Percentiles rank a stretch among this genome's conserved stretches.
phyloP scores from a whole-genome alignment of 2,888 invertebrate genomes.

The Mechanitis messenoides region DNA sequence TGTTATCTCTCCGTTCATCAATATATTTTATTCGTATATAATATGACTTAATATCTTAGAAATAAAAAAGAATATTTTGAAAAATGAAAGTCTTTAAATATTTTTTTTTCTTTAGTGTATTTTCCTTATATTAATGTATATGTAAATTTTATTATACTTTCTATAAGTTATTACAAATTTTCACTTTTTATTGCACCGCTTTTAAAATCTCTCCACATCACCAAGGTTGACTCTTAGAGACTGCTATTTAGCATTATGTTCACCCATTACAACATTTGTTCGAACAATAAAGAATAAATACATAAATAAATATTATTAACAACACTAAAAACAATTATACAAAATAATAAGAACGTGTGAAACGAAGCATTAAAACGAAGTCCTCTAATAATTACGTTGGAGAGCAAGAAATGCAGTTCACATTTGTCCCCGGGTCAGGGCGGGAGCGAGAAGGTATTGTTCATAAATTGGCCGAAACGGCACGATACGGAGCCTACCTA shows the following conservation, averaged over 20 bases:
- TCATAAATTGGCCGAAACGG: conserved; percentile 37
- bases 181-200: too few relatives aligned
- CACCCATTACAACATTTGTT: too few relatives aligned
- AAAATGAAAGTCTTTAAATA: neutral
- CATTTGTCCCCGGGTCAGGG: conserved; percentile 29
- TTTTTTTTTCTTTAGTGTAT: neutral
- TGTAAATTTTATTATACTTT: too few relatives aligned
- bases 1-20: neutral
- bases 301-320: too few relatives aligned
- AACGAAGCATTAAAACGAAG: neutral
- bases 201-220: too few relatives aligned
- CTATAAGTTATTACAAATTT: too few relatives aligned
- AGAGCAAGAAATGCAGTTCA: conserved; percentile 26
- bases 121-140: too few relatives aligned
- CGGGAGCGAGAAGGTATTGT: conserved; percentile 34
- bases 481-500: conserved; percentile 40
- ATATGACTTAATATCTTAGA: neutral
- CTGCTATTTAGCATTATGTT: too few relatives aligned
- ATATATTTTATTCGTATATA: too few relatives aligned
- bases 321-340: neutral
- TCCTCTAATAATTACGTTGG: conserved; percentile 23
- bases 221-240: too few relatives aligned
- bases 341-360: neutral
- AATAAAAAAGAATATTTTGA: neutral
- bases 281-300: too few relatives aligned